phyloP scores from a whole-genome alignment of 1,140 invertebrate species.

The Drosophila micromelanica region DNA sequence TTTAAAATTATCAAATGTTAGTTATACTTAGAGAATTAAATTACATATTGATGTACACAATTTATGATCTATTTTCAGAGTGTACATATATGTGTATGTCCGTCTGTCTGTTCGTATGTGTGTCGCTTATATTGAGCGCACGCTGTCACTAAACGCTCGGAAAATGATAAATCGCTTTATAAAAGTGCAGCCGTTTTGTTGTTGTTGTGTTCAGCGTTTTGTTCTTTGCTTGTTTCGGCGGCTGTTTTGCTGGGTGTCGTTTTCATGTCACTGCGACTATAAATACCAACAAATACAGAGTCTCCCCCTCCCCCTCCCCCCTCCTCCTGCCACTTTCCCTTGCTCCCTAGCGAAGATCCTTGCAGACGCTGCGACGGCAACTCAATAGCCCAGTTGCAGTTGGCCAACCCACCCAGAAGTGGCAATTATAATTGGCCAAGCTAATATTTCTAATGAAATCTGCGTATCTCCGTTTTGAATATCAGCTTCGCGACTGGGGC shows the following conservation, averaged over 20 bases:
- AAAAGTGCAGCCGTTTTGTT: slow-evolving; percentile 76
- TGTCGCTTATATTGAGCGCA: slow-evolving; percentile 68
- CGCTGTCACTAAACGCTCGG: slow-evolving; percentile 76
- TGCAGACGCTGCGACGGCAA: slow-evolving; percentile 68
- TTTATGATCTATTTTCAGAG: background rate
- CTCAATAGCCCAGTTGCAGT: background rate
- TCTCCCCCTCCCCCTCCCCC: no score
- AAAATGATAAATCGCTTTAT: slow-evolving; percentile 83
- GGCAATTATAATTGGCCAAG: slow-evolving; percentile 73
- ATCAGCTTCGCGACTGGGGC: slow-evolving; percentile 12
- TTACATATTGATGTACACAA: no score
- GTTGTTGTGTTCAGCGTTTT: slow-evolving; percentile 43
- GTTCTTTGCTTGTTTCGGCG: slow-evolving; percentile 42
- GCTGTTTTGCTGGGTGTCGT: slow-evolving; percentile 42
- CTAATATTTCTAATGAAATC: slow-evolving; percentile 75
- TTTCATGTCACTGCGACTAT: slow-evolving; percentile 56
- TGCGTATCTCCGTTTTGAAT: slow-evolving; percentile 48
- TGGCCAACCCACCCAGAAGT: slow-evolving; percentile 68
- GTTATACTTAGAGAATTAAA: no score
- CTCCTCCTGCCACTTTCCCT: background rate
- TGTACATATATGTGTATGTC: background rate
- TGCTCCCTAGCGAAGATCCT: slow-evolving; percentile 45
- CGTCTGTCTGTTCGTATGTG: slow-evolving; percentile 7
- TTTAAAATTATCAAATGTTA: no score
- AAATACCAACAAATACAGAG: slow-evolving; percentile 26